Conservation (phyloP, 2,113 vertebrate genomes). For the Neolamprologus sp. region DNA sequence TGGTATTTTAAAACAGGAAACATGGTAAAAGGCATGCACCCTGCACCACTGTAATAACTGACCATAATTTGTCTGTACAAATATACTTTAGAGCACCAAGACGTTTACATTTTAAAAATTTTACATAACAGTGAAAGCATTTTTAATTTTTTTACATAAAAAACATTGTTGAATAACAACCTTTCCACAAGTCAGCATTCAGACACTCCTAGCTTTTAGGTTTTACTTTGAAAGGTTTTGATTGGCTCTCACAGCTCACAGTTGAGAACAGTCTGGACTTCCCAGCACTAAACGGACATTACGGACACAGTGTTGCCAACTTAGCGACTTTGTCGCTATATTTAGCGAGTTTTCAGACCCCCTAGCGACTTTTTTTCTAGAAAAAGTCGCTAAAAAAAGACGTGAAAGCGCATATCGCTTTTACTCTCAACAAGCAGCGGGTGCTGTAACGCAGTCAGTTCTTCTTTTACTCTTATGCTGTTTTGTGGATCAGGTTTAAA, state of each 20-base stretch:
- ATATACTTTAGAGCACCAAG: not conserved
- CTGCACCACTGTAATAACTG: not conserved
- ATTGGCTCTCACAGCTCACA: not conserved
- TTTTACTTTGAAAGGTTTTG: not conserved
- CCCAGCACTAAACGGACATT: not conserved
- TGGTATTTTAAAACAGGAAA: not conserved
- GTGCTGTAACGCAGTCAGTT: no score
- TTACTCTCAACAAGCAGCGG: no score
- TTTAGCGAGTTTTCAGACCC: no score
- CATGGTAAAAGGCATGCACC: not conserved
- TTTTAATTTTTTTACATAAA: not conserved
- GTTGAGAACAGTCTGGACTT: not conserved
- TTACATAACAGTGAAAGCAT: not conserved
- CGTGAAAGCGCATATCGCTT: no score
- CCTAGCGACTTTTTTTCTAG: no score
- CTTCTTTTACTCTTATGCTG: no score
- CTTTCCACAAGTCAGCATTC: not conserved
- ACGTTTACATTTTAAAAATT: fast-evolving
- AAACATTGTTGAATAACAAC: not conserved
- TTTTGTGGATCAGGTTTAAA: no score
- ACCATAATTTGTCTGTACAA: not conserved
- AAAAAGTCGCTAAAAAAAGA: no score
- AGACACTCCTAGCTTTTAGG: not conserved
- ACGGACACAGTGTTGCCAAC: fast-evolving
- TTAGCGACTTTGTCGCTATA: no score